These are phyloP conservation scores for Timandra comae DNA, from an alignment of 2,888 invertebrate genomes.

Conservation along the genomic window DNA sequence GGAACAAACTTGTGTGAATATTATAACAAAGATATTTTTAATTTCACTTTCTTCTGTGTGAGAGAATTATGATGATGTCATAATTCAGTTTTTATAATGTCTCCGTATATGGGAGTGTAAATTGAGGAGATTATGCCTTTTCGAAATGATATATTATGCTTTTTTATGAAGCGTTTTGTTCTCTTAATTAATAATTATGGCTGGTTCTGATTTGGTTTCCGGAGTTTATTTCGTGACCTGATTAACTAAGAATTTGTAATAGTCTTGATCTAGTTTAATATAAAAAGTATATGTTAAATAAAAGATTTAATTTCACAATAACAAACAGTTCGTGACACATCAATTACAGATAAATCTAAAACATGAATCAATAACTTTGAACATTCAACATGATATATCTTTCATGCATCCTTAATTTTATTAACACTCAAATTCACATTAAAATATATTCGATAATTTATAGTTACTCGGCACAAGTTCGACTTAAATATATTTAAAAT, in stretches of 20 bases:
- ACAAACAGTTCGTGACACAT: constrained; percentile 15
- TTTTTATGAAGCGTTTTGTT: no score
- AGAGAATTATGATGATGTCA: constrained; percentile 6
- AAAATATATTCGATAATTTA: constrained; percentile 59
- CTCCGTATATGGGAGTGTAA: no score
- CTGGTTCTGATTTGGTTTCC: no score
- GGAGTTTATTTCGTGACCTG: no score
- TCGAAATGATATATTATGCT: no score
- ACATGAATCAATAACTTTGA: constrained; percentile 45
- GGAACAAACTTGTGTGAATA: constrained; percentile 24
- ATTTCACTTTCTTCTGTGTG: constrained; percentile 23
- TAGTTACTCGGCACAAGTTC: constrained; percentile 50
- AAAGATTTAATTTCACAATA: no score
- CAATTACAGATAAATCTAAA: constrained; percentile 24
- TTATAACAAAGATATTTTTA: constrained; percentile 5
- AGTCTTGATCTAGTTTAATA: no score
- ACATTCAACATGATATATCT: constrained; percentile 28
- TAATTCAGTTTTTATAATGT: constrained; percentile 1
- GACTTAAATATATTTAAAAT: constrained; percentile 70
- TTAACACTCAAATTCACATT: constrained; percentile 50
- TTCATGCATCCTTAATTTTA: constrained; percentile 34
- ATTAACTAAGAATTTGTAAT: no score
- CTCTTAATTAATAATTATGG: no score
- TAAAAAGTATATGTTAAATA: no score
- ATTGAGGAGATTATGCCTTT: no score